Evolutionary conservation across 2,888 invertebrate genomes (phyloP), one percentile per base, ranked within the genome.

Genomic region (Eupithecia vulgata): DNA sequence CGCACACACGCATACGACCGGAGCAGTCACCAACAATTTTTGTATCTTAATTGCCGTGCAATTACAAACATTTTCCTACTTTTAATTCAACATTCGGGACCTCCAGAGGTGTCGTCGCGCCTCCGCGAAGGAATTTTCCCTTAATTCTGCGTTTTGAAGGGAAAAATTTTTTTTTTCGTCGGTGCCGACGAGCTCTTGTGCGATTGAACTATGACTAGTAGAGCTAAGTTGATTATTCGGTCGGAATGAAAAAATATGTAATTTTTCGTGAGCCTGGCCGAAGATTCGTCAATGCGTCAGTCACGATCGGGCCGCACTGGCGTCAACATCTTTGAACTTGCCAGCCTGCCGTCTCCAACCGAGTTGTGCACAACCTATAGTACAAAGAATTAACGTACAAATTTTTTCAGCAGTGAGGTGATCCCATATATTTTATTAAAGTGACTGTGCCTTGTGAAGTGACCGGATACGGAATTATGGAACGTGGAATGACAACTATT

Each of bases 241-340:
- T 82, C 83, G 87, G 89, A 90, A 88, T 88, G 88, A 92, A 93
- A 94, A 93, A 91, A 91, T 88, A 90, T 90, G 88, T 90, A 88
- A 90, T 93, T 94, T 91, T 94, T 93, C 90, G 93, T 92, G 88
- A 87, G 90, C 88, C 90, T 87, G 87, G 84, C 85, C 88, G 90
- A 91, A 92, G 93, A 93, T 92, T 91, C 92, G 92, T 90, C 92
- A 90, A 88, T 89, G 92, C 93, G 93, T 91, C 94, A 94, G 94
- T 94, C 90, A 89, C 88, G 89, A 83, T 84, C 88, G 88, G 88
- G 85, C 90, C 90, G 93, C 85, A 84, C 81, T 83, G 89, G 90
- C 89, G 93, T 87, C 87, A 87, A 91, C 93, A 92, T 88, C 92
- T 87, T 84, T 84, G 82, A 84, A 81, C 84, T 81, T 80, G 86